These are phyloP conservation scores for Hermaeophaga mercurialis DNA, from an alignment of 2,888 invertebrate species.

Conservation along the genomic window DNA sequence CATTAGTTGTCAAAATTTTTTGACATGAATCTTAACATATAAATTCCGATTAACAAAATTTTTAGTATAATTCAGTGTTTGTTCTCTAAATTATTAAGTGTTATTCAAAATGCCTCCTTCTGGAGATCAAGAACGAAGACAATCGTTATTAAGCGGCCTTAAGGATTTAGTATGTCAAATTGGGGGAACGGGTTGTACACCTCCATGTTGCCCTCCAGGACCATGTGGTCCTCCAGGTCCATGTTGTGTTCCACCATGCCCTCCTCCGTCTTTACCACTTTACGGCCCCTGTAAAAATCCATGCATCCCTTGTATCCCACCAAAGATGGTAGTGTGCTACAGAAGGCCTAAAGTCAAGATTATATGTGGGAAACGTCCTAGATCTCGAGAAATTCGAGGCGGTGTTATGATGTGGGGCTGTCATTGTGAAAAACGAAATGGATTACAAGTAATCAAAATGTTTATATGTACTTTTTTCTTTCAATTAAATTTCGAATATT, in stretches of 20 bases:
- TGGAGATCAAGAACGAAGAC: constrained; percentile 33
- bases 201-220: neutral
- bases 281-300: constrained; percentile 46
- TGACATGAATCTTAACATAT: neutral
- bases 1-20: neutral
- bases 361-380: constrained; percentile 53
- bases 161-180: constrained; percentile 51
- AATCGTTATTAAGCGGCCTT: constrained; percentile 48
- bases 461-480: too few species aligned
- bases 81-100: constrained; percentile 1
- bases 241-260: constrained; percentile 21
- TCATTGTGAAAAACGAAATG: constrained; percentile 64
- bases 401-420: constrained; percentile 63
- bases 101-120: neutral
- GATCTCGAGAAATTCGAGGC: constrained; percentile 62
- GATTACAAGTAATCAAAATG: constrained; percentile 56
- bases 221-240: constrained; percentile 40
- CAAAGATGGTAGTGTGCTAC: constrained; percentile 64
- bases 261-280: constrained; percentile 30
- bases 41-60: constrained; percentile 1
- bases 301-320: constrained; percentile 47
- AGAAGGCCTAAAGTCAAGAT: constrained; percentile 53
- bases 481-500: neutral
- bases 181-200: constrained; percentile 44
- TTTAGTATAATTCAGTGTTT: neutral